Base-by-base conservation (phyloP, 2,888 invertebrate genomes). In the Iphiclides podalirius region DNA sequence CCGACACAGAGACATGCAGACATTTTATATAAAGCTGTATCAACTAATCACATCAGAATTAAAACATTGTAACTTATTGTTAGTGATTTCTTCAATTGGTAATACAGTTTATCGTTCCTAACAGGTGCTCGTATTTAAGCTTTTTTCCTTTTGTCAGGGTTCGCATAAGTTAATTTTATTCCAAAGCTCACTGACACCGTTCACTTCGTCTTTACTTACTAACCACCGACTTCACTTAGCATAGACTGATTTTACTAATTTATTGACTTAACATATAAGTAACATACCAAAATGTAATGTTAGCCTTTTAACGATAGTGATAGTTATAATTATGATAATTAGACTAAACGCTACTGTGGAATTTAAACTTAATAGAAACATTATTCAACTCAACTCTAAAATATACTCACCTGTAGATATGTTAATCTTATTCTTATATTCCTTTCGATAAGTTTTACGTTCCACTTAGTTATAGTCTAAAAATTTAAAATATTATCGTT, bases 201-300 rank as follows among this genome's bases (percentile, higher is more conserved):
- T 20, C 11, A 28, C 28, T 42, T 31, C 41, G 47, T 37, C 33
- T 39, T 36, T 16, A 36, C 8, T 31, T 49, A 74, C 73, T 83
- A 81, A 83, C 83, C 86, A 84, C 86, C 85, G 85, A 83, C 62
- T 52, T 72, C 63, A 66, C 63, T 59, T 79, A 75, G 73, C 23
- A 60, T 78, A 82, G 85, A 84, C 84, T 86, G 83, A 72, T 57
- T 53, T 67, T 57, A 74, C 67, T 79, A 74, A 82, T 79, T 80
- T 83, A 81, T 82, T 79, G 58, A 68, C 55, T 63, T 68, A 31
- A 70, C 59, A 52, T 42, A 39, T 81, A 82, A 79, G 75, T 73
- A 67, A 65, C 67, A 79, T 84, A 86, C 86, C 86, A 86, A 86
- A 86, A 76, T 70, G 61, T 67, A 71, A 44, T 52, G 28, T 54